Evolutionary conservation across 2,113 vertebrate species (phyloP).

Genomic region (Serinus canaria): DNA sequence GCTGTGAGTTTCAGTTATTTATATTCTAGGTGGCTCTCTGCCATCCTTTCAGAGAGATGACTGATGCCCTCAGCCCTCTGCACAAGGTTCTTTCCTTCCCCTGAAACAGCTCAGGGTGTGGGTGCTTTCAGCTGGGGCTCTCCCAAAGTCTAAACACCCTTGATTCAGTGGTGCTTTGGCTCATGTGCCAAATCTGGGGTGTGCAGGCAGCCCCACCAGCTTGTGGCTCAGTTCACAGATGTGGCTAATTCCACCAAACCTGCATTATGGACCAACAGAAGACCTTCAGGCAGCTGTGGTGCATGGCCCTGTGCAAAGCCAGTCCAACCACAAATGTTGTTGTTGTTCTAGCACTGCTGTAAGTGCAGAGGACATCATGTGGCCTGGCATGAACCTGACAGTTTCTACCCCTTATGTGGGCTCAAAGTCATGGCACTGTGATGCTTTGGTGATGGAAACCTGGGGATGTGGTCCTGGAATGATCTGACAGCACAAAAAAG

Average conservation of each 20-base stretch:
- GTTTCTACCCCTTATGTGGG: accelerated
- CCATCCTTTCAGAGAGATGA: neutral
- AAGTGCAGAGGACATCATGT: neutral
- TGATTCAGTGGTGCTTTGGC: accelerated
- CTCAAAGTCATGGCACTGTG: neutral
- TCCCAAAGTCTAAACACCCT: neutral
- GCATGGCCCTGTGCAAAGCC: neutral
- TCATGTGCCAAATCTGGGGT: neutral
- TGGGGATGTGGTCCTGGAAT: accelerated
- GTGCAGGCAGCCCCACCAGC: neutral
- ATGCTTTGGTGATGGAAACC: neutral
- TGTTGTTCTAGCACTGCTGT: neutral
- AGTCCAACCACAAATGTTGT: neutral
- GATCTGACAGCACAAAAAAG: neutral
- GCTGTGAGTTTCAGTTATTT: neutral
- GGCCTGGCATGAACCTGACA: neutral
- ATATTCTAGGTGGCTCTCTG: neutral
- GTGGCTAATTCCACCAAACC: neutral
- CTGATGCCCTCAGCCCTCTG: neutral
- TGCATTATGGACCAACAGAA: neutral
- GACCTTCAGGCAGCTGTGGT: accelerated
- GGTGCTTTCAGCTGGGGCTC: neutral
- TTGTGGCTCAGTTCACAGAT: neutral
- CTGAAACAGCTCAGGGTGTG: accelerated
- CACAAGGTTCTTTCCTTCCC: neutral